phyloP scores from a whole-genome alignment of 2,888 invertebrate genomes.

The Athalia cordata region DNA sequence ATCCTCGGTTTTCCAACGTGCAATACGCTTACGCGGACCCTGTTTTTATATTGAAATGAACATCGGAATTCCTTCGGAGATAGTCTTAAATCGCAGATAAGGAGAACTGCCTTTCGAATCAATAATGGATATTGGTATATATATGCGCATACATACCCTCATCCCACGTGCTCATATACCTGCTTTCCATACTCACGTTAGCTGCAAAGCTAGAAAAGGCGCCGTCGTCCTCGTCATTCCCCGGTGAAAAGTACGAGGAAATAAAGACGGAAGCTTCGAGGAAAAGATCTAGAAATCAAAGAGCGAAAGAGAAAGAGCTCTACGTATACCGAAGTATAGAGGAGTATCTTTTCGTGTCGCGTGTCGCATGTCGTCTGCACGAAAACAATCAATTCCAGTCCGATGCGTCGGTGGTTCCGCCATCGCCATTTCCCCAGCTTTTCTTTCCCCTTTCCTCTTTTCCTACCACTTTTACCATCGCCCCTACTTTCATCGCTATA shows the following conservation, averaged over 20 bases:
- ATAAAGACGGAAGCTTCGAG: slow-evolving; percentile 30
- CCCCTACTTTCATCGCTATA: slow-evolving; percentile 10
- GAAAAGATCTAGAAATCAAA: slow-evolving; percentile 26
- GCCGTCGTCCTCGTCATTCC: not conserved
- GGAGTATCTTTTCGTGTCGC: slow-evolving; percentile 44
- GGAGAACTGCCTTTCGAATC: slow-evolving; percentile 12
- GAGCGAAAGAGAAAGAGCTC: not conserved
- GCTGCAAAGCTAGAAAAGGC: slow-evolving; percentile 10
- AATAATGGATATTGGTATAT: slow-evolving; percentile 23
- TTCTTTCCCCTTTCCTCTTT: not conserved
- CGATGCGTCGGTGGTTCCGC: slow-evolving; percentile 35
- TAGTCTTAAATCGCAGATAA: slow-evolving; percentile 32
- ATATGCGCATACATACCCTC: not conserved
- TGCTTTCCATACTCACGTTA: not conserved
- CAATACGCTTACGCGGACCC: slow-evolving; percentile 31
- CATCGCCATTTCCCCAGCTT: slow-evolving; percentile 28
- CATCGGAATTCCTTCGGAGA: slow-evolving; percentile 17
- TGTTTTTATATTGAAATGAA: slow-evolving; percentile 34
- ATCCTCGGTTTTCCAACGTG: not conserved
- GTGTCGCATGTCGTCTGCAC: slow-evolving; percentile 61
- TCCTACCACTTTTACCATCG: slow-evolving; percentile 19
- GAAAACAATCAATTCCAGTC: slow-evolving; percentile 64
- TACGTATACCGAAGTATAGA: slow-evolving; percentile 7
- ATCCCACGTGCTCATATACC: not conserved
- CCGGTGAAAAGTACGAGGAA: not conserved